Percentiles rank a stretch among this genome's conserved stretches.
Evolutionary conservation across 2,888 invertebrate genomes (phyloP).

Genomic region (Epinotia brunnichana): DNA sequence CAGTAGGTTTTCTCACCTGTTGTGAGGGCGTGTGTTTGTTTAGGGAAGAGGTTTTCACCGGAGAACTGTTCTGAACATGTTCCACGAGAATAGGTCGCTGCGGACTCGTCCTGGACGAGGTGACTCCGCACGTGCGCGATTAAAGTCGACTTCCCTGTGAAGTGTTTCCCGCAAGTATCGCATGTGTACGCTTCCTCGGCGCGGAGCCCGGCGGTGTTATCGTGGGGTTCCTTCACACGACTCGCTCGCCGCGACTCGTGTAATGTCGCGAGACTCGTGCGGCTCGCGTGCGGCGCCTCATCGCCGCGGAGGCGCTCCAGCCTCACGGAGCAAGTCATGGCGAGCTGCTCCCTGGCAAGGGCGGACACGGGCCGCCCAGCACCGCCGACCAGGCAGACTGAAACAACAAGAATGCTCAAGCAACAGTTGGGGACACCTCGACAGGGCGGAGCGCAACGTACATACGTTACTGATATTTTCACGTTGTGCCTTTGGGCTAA

Average conservation of each 20-base stretch:
- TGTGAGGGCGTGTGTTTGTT: not conserved
- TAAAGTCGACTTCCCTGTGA: not conserved
- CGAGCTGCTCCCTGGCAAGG: not conserved
- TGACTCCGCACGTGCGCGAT: not conserved
- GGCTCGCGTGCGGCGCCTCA: not conserved
- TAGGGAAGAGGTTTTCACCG: not conserved
- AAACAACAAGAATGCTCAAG: not conserved
- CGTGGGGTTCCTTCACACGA: not conserved
- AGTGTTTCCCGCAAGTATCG: slow-evolving; percentile 1
- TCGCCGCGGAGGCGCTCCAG: not conserved
- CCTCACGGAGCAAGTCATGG: not conserved
- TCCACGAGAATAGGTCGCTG: not conserved
- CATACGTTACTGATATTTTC: too few species aligned
- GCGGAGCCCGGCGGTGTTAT: not conserved
- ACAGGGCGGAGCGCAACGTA: too few species aligned
- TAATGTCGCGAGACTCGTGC: not conserved
- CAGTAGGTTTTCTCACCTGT: not conserved
- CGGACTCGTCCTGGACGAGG: not conserved
- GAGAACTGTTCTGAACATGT: not conserved
- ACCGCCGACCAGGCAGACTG: not conserved
- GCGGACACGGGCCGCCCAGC: not conserved
- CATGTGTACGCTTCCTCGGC: not conserved
- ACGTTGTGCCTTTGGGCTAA: too few species aligned
- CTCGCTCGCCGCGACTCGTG: not conserved
- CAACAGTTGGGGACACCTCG: too few species aligned